A percentile compares a stretch with the other conserved stretches of the same genome.
Conservation (phyloP, 2,797 vertebrate genomes). For the Eulemur albifrons region DNA sequence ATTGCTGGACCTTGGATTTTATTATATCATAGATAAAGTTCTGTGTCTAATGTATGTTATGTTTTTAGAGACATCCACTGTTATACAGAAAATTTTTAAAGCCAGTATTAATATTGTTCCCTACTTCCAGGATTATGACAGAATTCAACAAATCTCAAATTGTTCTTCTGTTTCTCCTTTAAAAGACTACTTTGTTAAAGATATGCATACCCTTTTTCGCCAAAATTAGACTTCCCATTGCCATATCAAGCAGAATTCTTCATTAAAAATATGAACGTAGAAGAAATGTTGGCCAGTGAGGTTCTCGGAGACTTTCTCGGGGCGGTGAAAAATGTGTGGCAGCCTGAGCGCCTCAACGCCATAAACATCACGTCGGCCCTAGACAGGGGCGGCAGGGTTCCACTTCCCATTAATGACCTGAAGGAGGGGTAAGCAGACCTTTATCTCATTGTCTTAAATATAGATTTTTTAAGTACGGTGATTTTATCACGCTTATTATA, state of each 20-base stretch:
- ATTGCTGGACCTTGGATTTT: not conserved
- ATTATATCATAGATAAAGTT: not conserved
- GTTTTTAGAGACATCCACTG: not conserved
- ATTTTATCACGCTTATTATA: conserved; percentile 9
- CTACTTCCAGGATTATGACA: not conserved
- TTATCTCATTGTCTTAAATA: conserved; percentile 26
- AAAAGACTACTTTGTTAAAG: conserved; percentile 53
- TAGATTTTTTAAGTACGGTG: conserved; percentile 25
- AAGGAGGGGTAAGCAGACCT: conserved; percentile 94
- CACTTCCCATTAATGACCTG: conserved; percentile 97
- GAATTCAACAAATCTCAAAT: not conserved
- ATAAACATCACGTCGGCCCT: conserved; percentile 98
- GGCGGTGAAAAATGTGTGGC: conserved; percentile 98
- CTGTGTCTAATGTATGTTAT: not conserved
- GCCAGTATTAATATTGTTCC: not conserved
- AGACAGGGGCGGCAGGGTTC: conserved; percentile 96
- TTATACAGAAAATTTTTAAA: conserved; percentile 7
- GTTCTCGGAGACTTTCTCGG: conserved; percentile 98
- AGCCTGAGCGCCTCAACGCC: conserved; percentile 96
- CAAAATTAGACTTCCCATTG: conserved; percentile 92
- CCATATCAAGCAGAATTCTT: conserved; percentile 98
- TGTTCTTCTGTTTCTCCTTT: conserved; percentile 47
- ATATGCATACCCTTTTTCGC: conserved; percentile 32
- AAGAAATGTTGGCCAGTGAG: conserved; percentile 99
- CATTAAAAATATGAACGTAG: conserved; percentile 99